Evolutionary conservation across 2,113 vertebrate genomes (phyloP), one percentile per base, ranked within the genome.

Genomic region (Hystrix brachyura): DNA sequence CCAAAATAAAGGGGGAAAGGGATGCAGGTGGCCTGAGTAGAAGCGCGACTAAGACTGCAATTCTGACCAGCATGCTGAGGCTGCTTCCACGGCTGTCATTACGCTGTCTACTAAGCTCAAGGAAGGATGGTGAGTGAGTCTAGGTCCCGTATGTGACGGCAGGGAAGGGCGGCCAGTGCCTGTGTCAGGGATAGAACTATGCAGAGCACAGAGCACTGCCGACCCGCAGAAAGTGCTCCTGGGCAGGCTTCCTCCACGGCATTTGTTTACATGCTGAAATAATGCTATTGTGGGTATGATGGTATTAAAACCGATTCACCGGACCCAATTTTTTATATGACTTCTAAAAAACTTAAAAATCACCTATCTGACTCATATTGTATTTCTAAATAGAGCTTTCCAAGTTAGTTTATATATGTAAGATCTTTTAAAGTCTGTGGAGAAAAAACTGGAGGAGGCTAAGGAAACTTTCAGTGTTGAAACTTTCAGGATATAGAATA

Each of bases 261-360:
- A 76, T 21, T 1, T 11, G 15, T 81, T 57, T 51, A 82, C 2
- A 32, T 92, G 55, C 14, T 90, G 65, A 95, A 79, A 43, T 43
- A 92, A 38, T 17, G 79, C 17, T 53, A n/a, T 59, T 85, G 57
- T 90, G 43, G 48, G 3, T 69, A 65, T 34, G 18, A 3, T 84
- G 78, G 71, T 53, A n/a, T 53, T 85, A 89, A 83, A 87, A 67
- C 72, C 64, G 59, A 74, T n/a, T 94, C 10, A 62, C 32, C 18
- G 53, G 34, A 86, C 60, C 53, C 6, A 60, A 55, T 23, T 92
- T 90, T 65, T 21, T 32, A 89, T 27, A 12, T 64, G 48, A 2
- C 62, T 79, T 93, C 62, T 88, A 38, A 72, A 87, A 82, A 46
- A 25, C 46, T 90, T 59, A 14, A 55, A 86, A 71, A 34, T 78